Percentiles rank a stretch among this genome's conserved stretches.
These are phyloP conservation scores for Tonatia bakeri DNA, from an alignment of 2,113 vertebrate genomes.

Conservation along the genomic window DNA sequence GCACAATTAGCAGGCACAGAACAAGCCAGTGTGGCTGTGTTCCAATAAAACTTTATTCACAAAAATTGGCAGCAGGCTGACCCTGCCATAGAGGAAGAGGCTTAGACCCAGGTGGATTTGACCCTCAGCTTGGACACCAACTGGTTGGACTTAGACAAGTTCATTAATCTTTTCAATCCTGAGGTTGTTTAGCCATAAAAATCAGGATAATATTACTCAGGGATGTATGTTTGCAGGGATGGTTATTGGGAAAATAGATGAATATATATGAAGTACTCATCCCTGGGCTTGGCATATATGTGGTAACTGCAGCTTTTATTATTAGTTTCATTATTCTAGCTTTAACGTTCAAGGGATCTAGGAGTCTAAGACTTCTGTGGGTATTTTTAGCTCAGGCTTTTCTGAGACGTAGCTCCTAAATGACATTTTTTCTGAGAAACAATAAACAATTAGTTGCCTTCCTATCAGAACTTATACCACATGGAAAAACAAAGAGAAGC, in stretches of 20 bases:
- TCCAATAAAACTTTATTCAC: constrained; percentile 5
- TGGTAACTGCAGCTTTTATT: background rate
- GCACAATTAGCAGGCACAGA: background rate
- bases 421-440: constrained; percentile 36
- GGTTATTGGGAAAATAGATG: background rate
- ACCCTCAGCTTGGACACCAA: background rate
- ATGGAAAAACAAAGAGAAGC: background rate
- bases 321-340: background rate
- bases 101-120: background rate
- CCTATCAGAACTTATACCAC: background rate
- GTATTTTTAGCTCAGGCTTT: constrained; percentile 28
- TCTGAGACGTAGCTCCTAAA: background rate
- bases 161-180: background rate
- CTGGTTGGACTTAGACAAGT: background rate
- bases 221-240: background rate
- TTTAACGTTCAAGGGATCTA: background rate
- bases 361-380: background rate
- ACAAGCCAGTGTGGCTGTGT: background rate
- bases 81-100: background rate
- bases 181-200: background rate
- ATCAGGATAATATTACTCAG: background rate
- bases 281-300: background rate
- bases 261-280: background rate
- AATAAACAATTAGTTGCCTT: background rate
- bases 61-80: background rate